Base-by-base conservation (phyloP, 2,888 invertebrate genomes). In the Limenitis camilla region DNA sequence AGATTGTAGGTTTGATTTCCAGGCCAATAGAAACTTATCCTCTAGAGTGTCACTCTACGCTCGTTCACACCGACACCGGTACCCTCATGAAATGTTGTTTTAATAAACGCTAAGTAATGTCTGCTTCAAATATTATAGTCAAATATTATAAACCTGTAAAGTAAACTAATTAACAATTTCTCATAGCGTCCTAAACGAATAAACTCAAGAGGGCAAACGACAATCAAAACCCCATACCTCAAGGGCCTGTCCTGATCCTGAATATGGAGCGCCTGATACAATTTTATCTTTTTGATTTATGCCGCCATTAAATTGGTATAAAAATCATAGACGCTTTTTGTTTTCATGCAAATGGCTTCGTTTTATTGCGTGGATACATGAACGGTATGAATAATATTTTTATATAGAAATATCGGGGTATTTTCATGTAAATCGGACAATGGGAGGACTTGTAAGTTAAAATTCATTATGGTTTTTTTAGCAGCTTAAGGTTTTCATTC, bases 211-310 rank as follows among this genome's bases (percentile, higher is more conserved):
- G 19, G 36, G 36, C 35, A 41, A 40, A 53, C 36, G 42, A 38
- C 53, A 69, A 76, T 76, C 68, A 71, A 72, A 73, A 55, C 56
- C 62, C 61, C 64, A 66, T 69, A 67, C 60, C 67, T 72, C 68
- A 71, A 55, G 57, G 38, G 49, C 59, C 55, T 52, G 53, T 51
- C 44, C 52, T n/a, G n/a, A n/a, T n/a, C 52, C 55, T 49, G 56
- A 59, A 62, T 55, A 56, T 59, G 59, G 61, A 60, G 58, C 65
- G 71, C 70, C 69, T 66, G 71, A 73, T 76, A 75, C 68, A 70
- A 59, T 67, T 77, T 73, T 76, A 77, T 72, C 67, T 57, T 57
- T 46, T 62, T 74, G 78, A 81, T 81, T 81, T 81, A 81, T 77
- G 65, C 63, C 61, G 64, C 69, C 71, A 80, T 78, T 78, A 78